Percentiles rank a stretch among this genome's conserved stretches.
phyloP scores from a whole-genome alignment of 2,113 vertebrate genomes.

The Aegotheles bennettii region DNA sequence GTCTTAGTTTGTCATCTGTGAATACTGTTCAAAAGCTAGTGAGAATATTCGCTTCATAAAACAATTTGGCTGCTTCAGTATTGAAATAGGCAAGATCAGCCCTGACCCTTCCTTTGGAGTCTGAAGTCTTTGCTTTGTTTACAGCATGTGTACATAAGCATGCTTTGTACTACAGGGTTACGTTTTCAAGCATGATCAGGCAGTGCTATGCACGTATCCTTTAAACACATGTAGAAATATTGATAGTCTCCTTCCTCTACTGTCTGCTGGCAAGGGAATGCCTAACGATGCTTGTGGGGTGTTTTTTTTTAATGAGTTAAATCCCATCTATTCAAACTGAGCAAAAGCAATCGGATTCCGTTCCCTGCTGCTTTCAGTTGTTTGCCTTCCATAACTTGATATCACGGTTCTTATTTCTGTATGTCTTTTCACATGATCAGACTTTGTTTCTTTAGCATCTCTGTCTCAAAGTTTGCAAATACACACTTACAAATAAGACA shows the following conservation, averaged over 20 bases:
- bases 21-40: background rate
- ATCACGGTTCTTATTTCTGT: background rate
- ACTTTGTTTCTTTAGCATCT: background rate
- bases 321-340: background rate
- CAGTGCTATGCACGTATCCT: background rate
- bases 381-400: background rate
- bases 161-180: background rate
- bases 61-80: background rate
- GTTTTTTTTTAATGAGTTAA: background rate
- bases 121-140: background rate
- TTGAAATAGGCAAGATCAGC: background rate
- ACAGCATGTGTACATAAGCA: background rate
- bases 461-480: background rate
- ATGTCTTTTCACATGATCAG: background rate
- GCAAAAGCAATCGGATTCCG: background rate
- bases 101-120: background rate
- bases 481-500: background rate
- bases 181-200: background rate
- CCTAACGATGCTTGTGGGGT: background rate
- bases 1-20: slow-evolving; percentile 4
- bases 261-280: background rate
- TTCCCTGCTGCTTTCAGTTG: background rate
- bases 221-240: background rate
- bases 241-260: background rate
- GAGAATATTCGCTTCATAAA: background rate